A percentile compares a stretch with the other conserved stretches of the same genome.
Conservation (phyloP, 2,797 vertebrate genomes). For the Otolemur crassicaudatus region DNA sequence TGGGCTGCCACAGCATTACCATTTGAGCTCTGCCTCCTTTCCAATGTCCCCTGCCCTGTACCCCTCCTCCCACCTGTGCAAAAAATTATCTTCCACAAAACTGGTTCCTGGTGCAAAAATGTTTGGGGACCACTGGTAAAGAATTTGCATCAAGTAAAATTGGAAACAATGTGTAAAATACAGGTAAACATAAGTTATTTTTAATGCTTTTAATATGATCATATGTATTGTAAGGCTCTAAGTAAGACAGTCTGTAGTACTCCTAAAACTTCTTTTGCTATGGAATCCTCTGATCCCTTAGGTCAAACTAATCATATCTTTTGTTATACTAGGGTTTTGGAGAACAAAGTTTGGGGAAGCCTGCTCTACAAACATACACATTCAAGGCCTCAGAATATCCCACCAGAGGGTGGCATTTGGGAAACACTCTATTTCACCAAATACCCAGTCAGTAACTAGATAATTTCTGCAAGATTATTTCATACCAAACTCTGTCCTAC, state of each 20-base stretch:
- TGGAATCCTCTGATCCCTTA: neutral
- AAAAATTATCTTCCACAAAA: no score
- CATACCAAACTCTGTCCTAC: neutral
- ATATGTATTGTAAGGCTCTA: neutral
- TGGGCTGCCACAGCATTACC: no score
- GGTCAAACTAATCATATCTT: slow-evolving; percentile 38
- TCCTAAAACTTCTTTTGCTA: neutral
- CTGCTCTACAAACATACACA: neutral
- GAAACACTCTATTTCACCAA: slow-evolving; percentile 28
- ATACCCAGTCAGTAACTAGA: neutral
- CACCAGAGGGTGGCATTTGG: neutral
- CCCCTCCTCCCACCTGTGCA: no score
- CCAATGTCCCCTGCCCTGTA: no score
- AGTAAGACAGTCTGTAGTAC: neutral
- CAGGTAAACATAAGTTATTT: slow-evolving; percentile 9
- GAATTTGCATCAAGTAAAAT: neutral
- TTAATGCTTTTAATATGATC: neutral
- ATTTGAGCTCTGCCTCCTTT: no score
- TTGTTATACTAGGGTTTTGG: neutral
- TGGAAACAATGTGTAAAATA: slow-evolving; percentile 47
- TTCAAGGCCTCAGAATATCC: slow-evolving; percentile 36
- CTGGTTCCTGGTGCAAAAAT: no score
- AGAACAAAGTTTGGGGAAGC: slow-evolving; percentile 42
- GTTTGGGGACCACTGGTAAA: neutral
- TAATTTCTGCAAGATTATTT: slow-evolving; percentile 12